Evolutionary conservation across 2,888 invertebrate genomes (phyloP), one percentile per base, ranked within the genome.

Genomic region (Orchestes rusci): DNA sequence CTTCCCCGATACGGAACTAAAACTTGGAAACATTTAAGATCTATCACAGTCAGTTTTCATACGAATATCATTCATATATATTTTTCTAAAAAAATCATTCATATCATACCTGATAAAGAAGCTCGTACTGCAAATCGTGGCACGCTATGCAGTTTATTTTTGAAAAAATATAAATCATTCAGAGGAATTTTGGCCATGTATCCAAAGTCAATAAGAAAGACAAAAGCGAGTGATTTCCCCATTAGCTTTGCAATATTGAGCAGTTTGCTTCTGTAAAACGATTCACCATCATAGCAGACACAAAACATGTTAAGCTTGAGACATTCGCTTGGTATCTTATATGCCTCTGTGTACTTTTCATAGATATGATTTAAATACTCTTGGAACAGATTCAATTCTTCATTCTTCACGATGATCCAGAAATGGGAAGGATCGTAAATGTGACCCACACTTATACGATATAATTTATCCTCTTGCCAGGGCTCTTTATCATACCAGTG

Each of bases 381-480:
- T 7, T 46, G 40, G 5, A 50, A 40, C 17, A 15, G n/a, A 7
- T 46, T 34, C 16, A 46, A 8, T 33, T 46, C 50, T n/a, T n/a
- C 16, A 36, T 36, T 32, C 15, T 43, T 39, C 13, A 18, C 36
- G 12, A 46, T 40, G n/a, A 50, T 33, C 46, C 46, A 50, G 36
- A 50, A 50, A 20, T 50, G 41, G 10, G 50, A 50, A 4, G 30
- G 43, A 27, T 43, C 40, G 35, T 40, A 50, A n/a, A 43, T 31
- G 18, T 50, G 40, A 19, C 39, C 30, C 4, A 50, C 27, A 35
- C 42, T 41, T 4, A 43, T 19, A 8, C 15, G 32, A 19, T 42
- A 41, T 2, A 28, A 10, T 3, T 19, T 23, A 17, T 41, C 34
- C 12, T 13, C 27, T 2, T 30, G 38, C 49, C 49, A 49, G n/a